Evolutionary conservation across 2,797 vertebrate genomes (phyloP).

Genomic region (Phoxinus dragarum): DNA sequence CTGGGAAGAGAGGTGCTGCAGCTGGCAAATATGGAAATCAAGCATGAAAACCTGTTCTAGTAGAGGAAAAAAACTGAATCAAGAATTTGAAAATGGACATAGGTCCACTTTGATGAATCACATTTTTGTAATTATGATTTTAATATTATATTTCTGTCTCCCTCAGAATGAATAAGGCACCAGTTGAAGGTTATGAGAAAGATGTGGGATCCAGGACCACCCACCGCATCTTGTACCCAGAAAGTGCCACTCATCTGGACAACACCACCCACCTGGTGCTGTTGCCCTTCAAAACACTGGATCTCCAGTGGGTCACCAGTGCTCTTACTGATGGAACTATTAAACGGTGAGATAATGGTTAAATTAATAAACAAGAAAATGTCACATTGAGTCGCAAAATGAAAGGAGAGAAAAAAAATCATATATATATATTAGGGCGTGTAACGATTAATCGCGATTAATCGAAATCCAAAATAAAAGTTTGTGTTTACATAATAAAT

Average conservation of each 20-base stretch:
- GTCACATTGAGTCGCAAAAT: neutral
- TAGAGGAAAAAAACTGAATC: no score
- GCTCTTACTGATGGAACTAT: constrained; percentile 89
- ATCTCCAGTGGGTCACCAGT: constrained; percentile 91
- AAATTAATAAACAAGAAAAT: no score
- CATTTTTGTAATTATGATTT: neutral
- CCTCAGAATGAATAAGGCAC: constrained; percentile 52
- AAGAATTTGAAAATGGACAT: neutral
- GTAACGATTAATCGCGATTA: no score
- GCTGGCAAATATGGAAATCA: neutral
- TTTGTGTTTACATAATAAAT: no score
- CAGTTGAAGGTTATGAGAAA: constrained; percentile 38
- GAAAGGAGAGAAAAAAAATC: no score
- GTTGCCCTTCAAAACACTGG: constrained; percentile 67
- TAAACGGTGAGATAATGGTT: constrained; percentile 77
- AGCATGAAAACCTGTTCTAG: no score
- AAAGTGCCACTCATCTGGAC: constrained; percentile 50
- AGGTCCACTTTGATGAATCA: neutral
- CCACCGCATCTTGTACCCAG: constrained; percentile 54
- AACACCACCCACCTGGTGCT: constrained; percentile 52
- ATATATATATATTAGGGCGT: no score
- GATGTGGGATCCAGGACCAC: constrained; percentile 54
- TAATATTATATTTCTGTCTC: neutral
- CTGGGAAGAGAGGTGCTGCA: neutral
- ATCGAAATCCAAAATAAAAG: no score